Conservation (phyloP, 2,888 invertebrate genomes). For the Drosophila bunnanda region DNA sequence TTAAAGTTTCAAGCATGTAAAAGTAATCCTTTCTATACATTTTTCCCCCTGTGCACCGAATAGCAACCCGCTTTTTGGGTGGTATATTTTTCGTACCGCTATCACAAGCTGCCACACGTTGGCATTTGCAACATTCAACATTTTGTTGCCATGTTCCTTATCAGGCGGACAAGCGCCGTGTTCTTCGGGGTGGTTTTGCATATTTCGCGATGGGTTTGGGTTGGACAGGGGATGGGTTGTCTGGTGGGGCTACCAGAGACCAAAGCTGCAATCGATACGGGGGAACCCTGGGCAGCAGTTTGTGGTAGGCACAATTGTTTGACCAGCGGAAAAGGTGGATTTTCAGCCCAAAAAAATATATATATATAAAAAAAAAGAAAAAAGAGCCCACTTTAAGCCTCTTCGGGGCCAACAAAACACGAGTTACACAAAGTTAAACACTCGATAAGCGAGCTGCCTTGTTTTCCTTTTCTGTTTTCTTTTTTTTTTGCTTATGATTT, state of each 20-base stretch:
- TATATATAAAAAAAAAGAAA: background rate
- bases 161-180: slow-evolving; percentile 58
- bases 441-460: slow-evolving; percentile 62
- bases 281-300: slow-evolving; percentile 18
- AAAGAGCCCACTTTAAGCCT: slow-evolving; percentile 7
- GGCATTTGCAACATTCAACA: slow-evolving; percentile 71
- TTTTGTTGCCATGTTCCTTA: slow-evolving; percentile 72
- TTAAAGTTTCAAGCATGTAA: too few species aligned
- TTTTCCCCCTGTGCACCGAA: slow-evolving; percentile 11
- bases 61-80: slow-evolving; percentile 47
- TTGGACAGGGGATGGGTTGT: background rate
- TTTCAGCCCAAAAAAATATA: slow-evolving; percentile 1
- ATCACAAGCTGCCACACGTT: slow-evolving; percentile 80
- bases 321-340: slow-evolving; percentile 40
- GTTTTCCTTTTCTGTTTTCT: slow-evolving; percentile 36
- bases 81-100: slow-evolving; percentile 44
- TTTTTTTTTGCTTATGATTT: slow-evolving; percentile 34
- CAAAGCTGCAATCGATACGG: slow-evolving; percentile 72
- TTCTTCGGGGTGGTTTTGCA: slow-evolving; percentile 66
- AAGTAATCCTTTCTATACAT: too few species aligned
- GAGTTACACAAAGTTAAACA: slow-evolving; percentile 63
- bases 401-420: slow-evolving; percentile 12
- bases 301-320: slow-evolving; percentile 48
- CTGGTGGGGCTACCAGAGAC: slow-evolving; percentile 35
- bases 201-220: slow-evolving; percentile 24